Evolutionary conservation across 2,797 vertebrate genomes (phyloP), one percentile per base, ranked within the genome.

Genomic region (Sebastes oblongus): DNA sequence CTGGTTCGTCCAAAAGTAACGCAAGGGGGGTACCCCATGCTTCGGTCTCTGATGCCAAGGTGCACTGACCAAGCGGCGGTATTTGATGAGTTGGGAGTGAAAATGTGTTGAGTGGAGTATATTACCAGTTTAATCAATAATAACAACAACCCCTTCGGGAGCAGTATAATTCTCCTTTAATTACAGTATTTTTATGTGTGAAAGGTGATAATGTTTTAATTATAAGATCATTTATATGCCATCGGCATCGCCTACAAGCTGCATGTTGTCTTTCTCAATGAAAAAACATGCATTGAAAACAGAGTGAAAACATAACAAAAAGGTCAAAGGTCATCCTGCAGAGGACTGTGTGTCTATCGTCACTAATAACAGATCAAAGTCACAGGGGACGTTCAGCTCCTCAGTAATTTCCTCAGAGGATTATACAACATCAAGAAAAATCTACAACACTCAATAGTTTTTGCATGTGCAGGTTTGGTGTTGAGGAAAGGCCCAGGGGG

Each of bases 401-500:
- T 66, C 32, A 13, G 32, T 83, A 55, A 77, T 86, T 90, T 81
- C 84, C 77, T 80, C 52, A 52, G 81, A 70, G 78, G 55, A 62
- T 81, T 70, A 66, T 3, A 72, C 36, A 42, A 10, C 27, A 30
- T 66, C 34, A 66, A 27, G 25, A 67, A 70, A 64, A 58, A 34
- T 62, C 39, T 69, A 60, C n/a, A 24, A 13, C 61, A 42, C 69
- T 78, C 54, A 64, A 50, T 55, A 56, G n/a, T 66, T 73, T 74
- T 56, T 62, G 22, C n/a, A 66, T 66, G 29, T 62, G 64, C 24
- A 77, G 65, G 65, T 81, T 29, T 36, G 62, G 18, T 18, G 68
- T 75, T 39, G 7, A 42, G 29, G 39, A 66, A 11, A 8, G 30
- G 55, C 59, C 39, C 72, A 13, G 39, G 18, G 46, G 72, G 59